Base-by-base conservation (phyloP, 2,113 vertebrate genomes). In the Buteo buteo region DNA sequence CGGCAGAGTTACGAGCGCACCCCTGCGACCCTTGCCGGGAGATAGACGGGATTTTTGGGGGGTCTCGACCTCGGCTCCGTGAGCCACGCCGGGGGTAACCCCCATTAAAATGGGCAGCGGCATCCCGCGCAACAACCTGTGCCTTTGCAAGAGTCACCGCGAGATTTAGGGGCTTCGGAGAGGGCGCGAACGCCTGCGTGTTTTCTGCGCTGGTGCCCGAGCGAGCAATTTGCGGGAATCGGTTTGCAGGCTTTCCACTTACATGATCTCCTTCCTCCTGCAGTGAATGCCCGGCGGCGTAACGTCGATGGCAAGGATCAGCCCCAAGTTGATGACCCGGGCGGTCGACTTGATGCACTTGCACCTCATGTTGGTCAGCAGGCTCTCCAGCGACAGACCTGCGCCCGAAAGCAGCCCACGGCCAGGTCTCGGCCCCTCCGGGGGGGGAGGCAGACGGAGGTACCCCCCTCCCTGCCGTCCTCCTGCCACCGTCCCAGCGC, bases 231-330 rank as follows among this genome's bases (percentile, higher is more conserved):
- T 0, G 4, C 25, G 19, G n/a, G 49, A n/a, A 14, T 6, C 0
- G 11, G 11, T 44, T 38, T 11, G 45, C 44, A 10, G 45, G 17
- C 20, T 47, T 34, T 9, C 11, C 79, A 92, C 97, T 97, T 81
- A 97, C 97, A 97, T 4, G 78, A 97, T 71, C 93, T 97, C 97
- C 71, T 96, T 95, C 96, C 94, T 96, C 44, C 97, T 40, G 90
- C 97, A 97, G 74, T 97, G 76, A 21, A 97, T 84, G 1, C 97
- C 95, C 0, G 85, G 94, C 0, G 94, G 90, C 1, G 55, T 84
- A 2, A 97, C 57, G 0, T 97, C 92, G 4, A 97, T 95, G 85
- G 90, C 31, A 0, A 95, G 82, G 73, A 97, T 95, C 21, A 92
- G 81, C 66, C 95, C 93, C 73, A 93, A 9, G 58, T 11, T 84